phyloP scores from a whole-genome alignment of 2,888 invertebrate genomes.

The Sipha maydis region DNA sequence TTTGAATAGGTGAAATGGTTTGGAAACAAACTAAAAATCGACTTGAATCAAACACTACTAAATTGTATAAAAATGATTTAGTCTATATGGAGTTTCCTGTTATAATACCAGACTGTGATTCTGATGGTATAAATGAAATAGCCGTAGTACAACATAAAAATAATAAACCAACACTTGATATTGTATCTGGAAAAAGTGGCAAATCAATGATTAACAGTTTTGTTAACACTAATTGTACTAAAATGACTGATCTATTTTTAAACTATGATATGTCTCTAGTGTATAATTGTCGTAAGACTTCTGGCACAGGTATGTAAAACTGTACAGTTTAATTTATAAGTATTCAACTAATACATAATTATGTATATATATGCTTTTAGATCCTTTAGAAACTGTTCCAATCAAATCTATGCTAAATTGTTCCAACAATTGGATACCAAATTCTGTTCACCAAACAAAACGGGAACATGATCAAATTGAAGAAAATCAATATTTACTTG shows the following conservation, averaged over 20 bases:
- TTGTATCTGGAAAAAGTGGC: conserved; percentile 50
- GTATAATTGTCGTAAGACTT: conserved; percentile 30
- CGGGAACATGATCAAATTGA: conserved; percentile 46
- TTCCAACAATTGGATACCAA: conserved; percentile 47
- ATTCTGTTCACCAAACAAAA: conserved; percentile 42
- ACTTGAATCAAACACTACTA: conserved; percentile 26
- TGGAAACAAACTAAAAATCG: conserved; percentile 41
- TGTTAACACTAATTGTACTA: conserved; percentile 51
- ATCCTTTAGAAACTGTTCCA: conserved; percentile 30
- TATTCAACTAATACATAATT: background rate
- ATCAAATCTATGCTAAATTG: conserved; percentile 52
- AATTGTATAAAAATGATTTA: conserved; percentile 37
- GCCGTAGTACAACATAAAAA: conserved; percentile 49
- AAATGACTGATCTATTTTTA: conserved; percentile 54
- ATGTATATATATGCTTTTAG: background rate
- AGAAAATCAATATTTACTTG: conserved; percentile 27
- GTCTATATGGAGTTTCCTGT: conserved; percentile 50
- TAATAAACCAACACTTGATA: conserved; percentile 31
- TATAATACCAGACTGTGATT: conserved; percentile 52
- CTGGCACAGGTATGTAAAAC: conserved; percentile 17
- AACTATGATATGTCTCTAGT: conserved; percentile 51
- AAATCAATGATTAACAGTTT: conserved; percentile 30
- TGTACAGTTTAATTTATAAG: background rate
- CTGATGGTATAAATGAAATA: conserved; percentile 54
- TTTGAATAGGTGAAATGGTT: conserved; percentile 26